Evolutionary conservation across 2,888 invertebrate species (phyloP), one percentile per base, ranked within the genome.

Genomic region (Phymatocera aterrima): DNA sequence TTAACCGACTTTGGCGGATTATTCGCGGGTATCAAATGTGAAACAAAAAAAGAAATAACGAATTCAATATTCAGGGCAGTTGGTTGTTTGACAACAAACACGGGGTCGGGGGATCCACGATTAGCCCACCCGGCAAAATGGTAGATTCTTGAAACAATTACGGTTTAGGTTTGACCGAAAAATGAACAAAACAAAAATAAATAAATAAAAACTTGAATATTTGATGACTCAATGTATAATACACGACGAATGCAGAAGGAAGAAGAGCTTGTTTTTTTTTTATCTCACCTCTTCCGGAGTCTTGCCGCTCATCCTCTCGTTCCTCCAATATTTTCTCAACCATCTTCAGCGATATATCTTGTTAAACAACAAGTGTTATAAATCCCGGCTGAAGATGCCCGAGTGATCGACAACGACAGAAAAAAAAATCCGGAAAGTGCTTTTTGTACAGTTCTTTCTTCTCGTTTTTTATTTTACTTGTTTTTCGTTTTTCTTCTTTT

Each of bases 261-360:
- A n/a, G n/a, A n/a, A n/a, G n/a, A n/a, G n/a, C n/a, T 54, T 1
- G 15, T 54, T 54, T 12, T 70, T 18, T 70, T 40, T 46, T 48
- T 43, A 2, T 74, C 87, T 85, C 82, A 89, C 89, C 89, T 84
- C 85, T 81, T 46, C 79, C 83, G 48, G 81, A 80, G 74, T 88
- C 89, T 80, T 86, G 87, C 37, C 84, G 85, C 65, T 91, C 92
- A 86, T 92, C 92, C 88, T 93, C 93, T 82, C 91, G 91, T 91
- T 94, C 93, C 89, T 94, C 94, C 83, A 93, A 89, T 87, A 94
- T 94, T 88, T 93, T 93, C 91, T 94, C 94, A 84, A 94, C 94
- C 94, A 94, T 94, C 84, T 88, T 91, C 78, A 70, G 65, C 64
- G 57, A 40, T 37, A n/a, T n/a, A 43, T 54, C 48, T 48, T 64